Evolutionary conservation across 2,888 invertebrate genomes (phyloP).

Genomic region (Petrophora chlorosata): DNA sequence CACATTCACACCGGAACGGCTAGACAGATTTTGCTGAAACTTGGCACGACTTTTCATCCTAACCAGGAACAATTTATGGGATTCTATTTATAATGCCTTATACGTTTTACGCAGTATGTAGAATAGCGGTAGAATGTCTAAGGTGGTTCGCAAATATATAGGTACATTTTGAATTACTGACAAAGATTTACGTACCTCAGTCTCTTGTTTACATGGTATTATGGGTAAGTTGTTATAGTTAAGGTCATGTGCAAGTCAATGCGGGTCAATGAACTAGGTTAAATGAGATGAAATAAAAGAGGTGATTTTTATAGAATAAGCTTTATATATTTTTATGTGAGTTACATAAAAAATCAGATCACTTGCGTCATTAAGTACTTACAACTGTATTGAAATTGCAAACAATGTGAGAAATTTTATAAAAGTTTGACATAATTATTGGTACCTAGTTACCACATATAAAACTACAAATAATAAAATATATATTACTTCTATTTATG

Average conservation of each 20-base stretch:
- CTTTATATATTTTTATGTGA: constrained; percentile 48
- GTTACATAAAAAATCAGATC: constrained; percentile 53
- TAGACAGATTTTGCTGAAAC: too few relatives aligned
- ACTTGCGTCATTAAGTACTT: constrained; percentile 47
- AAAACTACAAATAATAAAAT: constrained; percentile 20
- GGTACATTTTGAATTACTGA: too few relatives aligned
- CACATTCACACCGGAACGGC: too few relatives aligned
- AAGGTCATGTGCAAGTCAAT: background rate
- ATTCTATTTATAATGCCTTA: too few relatives aligned
- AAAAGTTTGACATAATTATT: constrained; percentile 22
- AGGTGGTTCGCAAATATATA: too few relatives aligned
- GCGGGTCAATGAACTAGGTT: background rate
- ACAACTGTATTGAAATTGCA: constrained; percentile 31
- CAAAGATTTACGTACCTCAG: too few relatives aligned
- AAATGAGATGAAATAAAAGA: constrained; percentile 44
- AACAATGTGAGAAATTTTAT: constrained; percentile 13
- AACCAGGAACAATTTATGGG: too few relatives aligned
- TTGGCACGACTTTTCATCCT: too few relatives aligned
- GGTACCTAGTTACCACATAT: constrained; percentile 32
- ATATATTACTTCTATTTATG: constrained; percentile 21
- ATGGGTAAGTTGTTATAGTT: too few relatives aligned
- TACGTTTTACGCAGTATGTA: too few relatives aligned
- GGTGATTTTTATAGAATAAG: constrained; percentile 44
- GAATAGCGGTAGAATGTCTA: too few relatives aligned
- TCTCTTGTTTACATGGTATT: too few relatives aligned